Conservation (phyloP, 2,113 vertebrate species). For the Lagopus muta region DNA sequence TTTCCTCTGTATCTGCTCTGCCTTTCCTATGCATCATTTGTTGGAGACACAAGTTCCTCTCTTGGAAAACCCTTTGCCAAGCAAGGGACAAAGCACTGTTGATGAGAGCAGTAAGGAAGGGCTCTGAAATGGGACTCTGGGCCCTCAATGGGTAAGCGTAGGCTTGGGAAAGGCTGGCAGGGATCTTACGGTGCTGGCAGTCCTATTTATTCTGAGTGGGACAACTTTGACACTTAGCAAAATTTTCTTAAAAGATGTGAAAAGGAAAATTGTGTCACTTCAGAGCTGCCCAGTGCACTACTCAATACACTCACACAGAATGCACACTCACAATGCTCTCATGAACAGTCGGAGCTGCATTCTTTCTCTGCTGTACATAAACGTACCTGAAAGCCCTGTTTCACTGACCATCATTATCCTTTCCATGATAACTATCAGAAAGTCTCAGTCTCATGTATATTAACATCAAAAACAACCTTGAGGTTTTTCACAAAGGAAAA, state of each 20-base stretch:
- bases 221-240: not conserved
- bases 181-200: not conserved
- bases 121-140: not conserved
- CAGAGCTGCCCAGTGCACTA: not conserved
- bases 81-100: not conserved
- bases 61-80: not conserved
- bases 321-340: not conserved
- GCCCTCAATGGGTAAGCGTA: not conserved
- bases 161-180: not conserved
- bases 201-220: not conserved
- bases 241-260: not conserved
- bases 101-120: not conserved
- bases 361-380: not conserved
- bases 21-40: not conserved
- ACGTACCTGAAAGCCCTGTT: not conserved
- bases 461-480: not conserved
- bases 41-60: not conserved
- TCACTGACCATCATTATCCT: not conserved
- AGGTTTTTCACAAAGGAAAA: not conserved
- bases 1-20: not conserved
- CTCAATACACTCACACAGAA: accelerated
- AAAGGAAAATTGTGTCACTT: not conserved
- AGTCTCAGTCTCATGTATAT: not conserved
- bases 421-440: not conserved
- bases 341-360: not conserved